These are phyloP conservation scores for Pseudomugil tenellus DNA, from an alignment of 2,797 vertebrate genomes.

Conservation along the genomic window DNA sequence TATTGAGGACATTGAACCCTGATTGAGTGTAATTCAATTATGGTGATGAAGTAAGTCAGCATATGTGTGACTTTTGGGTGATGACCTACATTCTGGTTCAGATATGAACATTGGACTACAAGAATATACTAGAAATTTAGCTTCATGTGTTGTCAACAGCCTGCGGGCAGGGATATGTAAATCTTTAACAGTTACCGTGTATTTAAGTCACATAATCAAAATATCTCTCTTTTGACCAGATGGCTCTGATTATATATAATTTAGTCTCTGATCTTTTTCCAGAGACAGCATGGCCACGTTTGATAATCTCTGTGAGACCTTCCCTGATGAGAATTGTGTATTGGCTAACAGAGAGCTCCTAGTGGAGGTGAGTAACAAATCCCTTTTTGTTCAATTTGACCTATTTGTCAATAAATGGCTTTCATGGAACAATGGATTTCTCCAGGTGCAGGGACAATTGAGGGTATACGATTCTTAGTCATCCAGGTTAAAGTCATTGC, in stretches of 20 bases:
- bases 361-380: conserved; percentile 81
- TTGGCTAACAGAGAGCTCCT: conserved; percentile 84
- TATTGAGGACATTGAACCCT: conserved; percentile 50
- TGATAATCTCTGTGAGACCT: conserved; percentile 86
- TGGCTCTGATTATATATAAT: neutral
- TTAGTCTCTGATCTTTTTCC: conserved; percentile 1
- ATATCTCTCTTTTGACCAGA: neutral
- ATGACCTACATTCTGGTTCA: conserved; percentile 35
- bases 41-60: conserved; percentile 33
- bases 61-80: neutral
- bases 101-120: conserved; percentile 20
- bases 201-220: conserved; percentile 17
- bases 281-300: conserved; percentile 83
- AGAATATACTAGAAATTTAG: conserved; percentile 16
- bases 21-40: conserved; percentile 15
- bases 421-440: neutral
- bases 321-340: conserved; percentile 89
- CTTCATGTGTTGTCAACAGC: neutral
- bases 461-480: neutral
- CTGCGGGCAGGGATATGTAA: neutral
- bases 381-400: neutral
- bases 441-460: neutral
- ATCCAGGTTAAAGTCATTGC: neutral
- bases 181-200: conserved; percentile 17
- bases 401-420: neutral